These are phyloP conservation scores for Paramormyrops hopkinsi DNA, from an alignment of 2,797 vertebrate species.

Conservation along the genomic window DNA sequence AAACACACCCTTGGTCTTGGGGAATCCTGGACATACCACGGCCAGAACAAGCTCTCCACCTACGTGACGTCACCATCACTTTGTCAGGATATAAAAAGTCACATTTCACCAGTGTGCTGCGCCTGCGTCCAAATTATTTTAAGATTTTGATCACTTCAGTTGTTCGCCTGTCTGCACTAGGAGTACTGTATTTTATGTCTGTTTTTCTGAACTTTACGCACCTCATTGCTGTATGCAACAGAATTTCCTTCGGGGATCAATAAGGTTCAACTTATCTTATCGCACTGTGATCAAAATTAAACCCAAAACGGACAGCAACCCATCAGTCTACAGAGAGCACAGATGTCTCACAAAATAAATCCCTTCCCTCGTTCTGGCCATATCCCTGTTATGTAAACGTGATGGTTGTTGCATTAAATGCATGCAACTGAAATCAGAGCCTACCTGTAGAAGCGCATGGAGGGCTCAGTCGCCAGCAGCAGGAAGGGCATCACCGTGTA, in stretches of 20 bases:
- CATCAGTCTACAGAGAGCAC: neutral
- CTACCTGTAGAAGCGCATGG: slow-evolving; percentile 81
- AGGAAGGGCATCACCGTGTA: slow-evolving; percentile 88
- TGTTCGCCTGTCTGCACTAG: too few relatives aligned
- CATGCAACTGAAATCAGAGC: neutral
- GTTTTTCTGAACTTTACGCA: too few relatives aligned
- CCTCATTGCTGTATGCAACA: neutral
- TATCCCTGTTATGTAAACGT: neutral
- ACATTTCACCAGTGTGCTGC: neutral
- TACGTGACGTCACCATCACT: neutral
- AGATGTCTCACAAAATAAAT: neutral
- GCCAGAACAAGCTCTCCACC: neutral
- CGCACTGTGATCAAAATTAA: neutral
- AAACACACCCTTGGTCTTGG: neutral
- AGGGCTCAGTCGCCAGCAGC: slow-evolving; percentile 74
- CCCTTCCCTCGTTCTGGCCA: neutral
- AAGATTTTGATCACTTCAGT: neutral
- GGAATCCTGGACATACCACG: neutral
- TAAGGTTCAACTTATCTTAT: neutral
- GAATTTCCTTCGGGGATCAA: neutral
- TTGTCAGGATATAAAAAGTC: neutral
- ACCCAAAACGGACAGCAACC: neutral
- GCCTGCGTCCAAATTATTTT: neutral
- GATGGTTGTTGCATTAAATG: neutral
- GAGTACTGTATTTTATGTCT: too few relatives aligned